These are phyloP conservation scores for Xylota sylvarum DNA, from an alignment of 2,888 invertebrate species.

Conservation along the genomic window DNA sequence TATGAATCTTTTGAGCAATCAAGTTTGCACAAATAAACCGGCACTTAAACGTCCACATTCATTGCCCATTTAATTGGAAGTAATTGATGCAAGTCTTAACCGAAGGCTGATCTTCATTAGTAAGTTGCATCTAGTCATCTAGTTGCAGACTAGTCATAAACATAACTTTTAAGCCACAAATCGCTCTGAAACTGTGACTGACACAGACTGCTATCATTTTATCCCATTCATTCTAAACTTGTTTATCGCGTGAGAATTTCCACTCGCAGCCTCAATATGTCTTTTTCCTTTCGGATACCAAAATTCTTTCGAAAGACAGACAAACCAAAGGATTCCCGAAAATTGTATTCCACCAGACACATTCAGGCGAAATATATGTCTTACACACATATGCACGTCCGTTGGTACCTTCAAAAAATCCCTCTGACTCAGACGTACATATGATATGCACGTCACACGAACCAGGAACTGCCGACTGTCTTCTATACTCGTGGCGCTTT, in stretches of 20 bases:
- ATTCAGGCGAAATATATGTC: neutral
- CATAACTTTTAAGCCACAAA: too few species aligned
- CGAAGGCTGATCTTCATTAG: too few species aligned
- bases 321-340: neutral
- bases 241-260: neutral
- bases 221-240: too few species aligned
- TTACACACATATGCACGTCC: neutral
- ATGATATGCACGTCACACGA: conserved; percentile 6
- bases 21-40: too few species aligned
- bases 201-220: too few species aligned
- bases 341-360: neutral
- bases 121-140: too few species aligned
- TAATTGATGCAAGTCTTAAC: too few species aligned
- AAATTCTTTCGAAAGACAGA: neutral
- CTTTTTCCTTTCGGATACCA: neutral
- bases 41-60: too few species aligned
- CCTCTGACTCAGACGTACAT: neutral
- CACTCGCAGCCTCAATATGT: neutral
- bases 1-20: too few species aligned
- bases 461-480: conserved; percentile 40
- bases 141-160: too few species aligned
- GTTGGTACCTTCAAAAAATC: neutral
- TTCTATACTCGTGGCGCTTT: conserved; percentile 45
- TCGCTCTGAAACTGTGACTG: too few species aligned
- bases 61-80: too few species aligned